Base-by-base conservation (phyloP, 2,797 vertebrate genomes). In the Phyllotis vaccarum region DNA sequence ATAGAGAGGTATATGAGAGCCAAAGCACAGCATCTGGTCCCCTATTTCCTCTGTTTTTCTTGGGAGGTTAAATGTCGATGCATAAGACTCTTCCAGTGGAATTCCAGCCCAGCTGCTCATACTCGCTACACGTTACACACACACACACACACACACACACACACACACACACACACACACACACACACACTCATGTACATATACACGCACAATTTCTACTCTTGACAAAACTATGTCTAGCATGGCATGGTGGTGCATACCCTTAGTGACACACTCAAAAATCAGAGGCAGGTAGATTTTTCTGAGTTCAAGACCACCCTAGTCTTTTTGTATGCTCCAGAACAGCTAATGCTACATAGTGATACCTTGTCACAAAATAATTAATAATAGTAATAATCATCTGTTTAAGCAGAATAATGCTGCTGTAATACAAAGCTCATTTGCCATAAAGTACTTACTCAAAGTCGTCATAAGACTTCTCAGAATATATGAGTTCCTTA, bases 11-110 rank as follows among this genome's bases (percentile, higher is more conserved):
- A 13, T 13, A 8, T n/a, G 62, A 64, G 34, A 76, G n/a, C 19
- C 89, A n/a, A 49, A 19, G 9, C 54, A 60, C 40, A 56, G 12
- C 7, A 4, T 72, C 21, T 46, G 43, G 2, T 11, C 21, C 17
- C 75, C 17, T 54, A 66, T 68, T 62, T 91, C 24, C 64, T 76
- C 81, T 29, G 1, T 62, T 86, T 80, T 22, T 17, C 11, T 86
- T 95, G 64, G 27, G 78, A 27, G 66, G 86, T 54, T 91, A 80
- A 79, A 90, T 86, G 24, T 79, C 81, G 90, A 66, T 58, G n/a
- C 24, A 86, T 16, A 92, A 4, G 86, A 64, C 19, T 85, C 27
- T 62, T 3, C 21, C 2, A 19, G 62, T 81, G 43, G 24, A 93
- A 94, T 85, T 89, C n/a, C n/a, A n/a, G n/a, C n/a, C 64, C 6